Base-by-base conservation (phyloP, 2,113 vertebrate genomes). In the Melospiza georgiana region DNA sequence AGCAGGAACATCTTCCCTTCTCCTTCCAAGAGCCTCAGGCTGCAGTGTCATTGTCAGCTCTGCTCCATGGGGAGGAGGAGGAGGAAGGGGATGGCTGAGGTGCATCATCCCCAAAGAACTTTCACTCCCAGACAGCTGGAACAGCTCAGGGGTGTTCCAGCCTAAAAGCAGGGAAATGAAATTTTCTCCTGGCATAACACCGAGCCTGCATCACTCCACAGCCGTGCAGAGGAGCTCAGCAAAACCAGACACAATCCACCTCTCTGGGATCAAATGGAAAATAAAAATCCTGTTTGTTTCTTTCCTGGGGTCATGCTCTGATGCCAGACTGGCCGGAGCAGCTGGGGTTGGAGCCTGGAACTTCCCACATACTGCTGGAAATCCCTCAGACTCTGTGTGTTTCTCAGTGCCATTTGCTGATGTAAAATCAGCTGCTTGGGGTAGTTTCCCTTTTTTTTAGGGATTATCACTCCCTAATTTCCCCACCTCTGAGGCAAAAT, bases 171-270 rank as follows among this genome's bases (percentile, higher is more conserved):
- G 94, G 91, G 89, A 92, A 90, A 90, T 48, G 61, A 17, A 55
- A 75, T 94, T 86, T 95, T 81, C 96, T 90, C 73, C 73, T 46
- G 68, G 93, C 91, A 52, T 87, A 86, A 89, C 93, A 75, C 52
- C 35, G 28, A 88, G 72, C 51, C 86, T 75, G 46, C 66, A 41
- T 65, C 85, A 51, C 75, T 71, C 85, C 91, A 49, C 94, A 75
- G 86, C 91, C 72, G 0, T 44, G 6, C 2, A 55, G 76, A 94
- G 55, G 63, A 71, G 78, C 87, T 93, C 93, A 78, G 89, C 83
- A 76, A 71, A 90, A 69, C 3, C 81, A 90, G 92, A 37, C 87
- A 67, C 41, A 24, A 35, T 72, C 72, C 65, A 33, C 87, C 85
- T 77, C 93, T 25, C 75, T 0, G 3, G 90, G 79, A 73, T 78